Conservation (phyloP, 2,113 vertebrate species). For the Miniopterus natalensis region DNA sequence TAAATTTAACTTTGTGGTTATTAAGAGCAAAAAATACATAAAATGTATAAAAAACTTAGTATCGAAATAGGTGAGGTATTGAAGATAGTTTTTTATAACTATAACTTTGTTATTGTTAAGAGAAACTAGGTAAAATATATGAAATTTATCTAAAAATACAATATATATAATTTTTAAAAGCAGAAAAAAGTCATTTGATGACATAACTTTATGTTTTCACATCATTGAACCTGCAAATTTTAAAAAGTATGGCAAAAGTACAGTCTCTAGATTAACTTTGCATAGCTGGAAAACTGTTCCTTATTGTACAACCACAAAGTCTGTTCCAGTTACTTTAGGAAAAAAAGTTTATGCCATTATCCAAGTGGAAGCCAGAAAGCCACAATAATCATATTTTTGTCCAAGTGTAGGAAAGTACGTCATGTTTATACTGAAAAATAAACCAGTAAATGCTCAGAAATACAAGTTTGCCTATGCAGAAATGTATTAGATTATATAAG, state of each 20-base stretch:
- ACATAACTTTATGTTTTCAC: slow-evolving; percentile 36
- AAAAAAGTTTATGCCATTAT: slow-evolving; percentile 48
- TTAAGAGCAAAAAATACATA: background rate
- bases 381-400: slow-evolving; percentile 27
- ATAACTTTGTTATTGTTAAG: background rate
- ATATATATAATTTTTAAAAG: slow-evolving; percentile 19
- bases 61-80: background rate
- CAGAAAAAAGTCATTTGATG: slow-evolving; percentile 25
- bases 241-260: background rate
- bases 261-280: background rate
- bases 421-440: slow-evolving; percentile 48
- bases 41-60: slow-evolving; percentile 14
- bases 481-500: slow-evolving; percentile 11
- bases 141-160: slow-evolving; percentile 51
- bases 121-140: slow-evolving; percentile 33
- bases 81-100: background rate
- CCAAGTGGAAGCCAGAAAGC: slow-evolving; percentile 25
- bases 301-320: background rate
- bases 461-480: slow-evolving; percentile 12
- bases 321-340: slow-evolving; percentile 51
- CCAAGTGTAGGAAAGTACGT: slow-evolving; percentile 42
- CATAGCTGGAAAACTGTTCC: slow-evolving; percentile 1
- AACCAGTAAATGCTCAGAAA: slow-evolving; percentile 50
- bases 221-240: background rate
- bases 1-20: background rate